Percentiles rank a stretch among this genome's conserved stretches.
phyloP scores from a whole-genome alignment of 2,888 invertebrate species.

The Phyllotreta cruciferae region DNA sequence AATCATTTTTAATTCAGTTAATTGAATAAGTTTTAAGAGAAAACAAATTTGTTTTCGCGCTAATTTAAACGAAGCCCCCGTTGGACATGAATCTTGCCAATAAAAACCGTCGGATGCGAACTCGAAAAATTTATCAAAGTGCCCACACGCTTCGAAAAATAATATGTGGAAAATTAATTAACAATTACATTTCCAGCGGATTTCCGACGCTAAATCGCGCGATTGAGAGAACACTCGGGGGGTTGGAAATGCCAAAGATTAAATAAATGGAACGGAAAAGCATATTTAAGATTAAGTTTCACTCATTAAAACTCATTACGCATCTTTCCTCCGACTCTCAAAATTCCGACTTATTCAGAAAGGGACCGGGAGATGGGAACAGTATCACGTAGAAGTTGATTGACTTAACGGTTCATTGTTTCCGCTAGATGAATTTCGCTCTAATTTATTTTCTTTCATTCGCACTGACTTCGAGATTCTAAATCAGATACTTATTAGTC shows the following conservation, averaged over 20 bases:
- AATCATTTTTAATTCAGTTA: conserved; percentile 32
- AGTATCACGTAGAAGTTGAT: background rate
- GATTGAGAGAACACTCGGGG: background rate
- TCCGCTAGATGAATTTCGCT: no score
- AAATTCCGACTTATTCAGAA: background rate
- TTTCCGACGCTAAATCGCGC: no score
- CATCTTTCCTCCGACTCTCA: conserved; percentile 6
- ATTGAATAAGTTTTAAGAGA: conserved; percentile 30
- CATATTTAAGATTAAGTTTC: conserved; percentile 14
- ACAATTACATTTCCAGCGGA: no score
- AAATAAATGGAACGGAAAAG: conserved; percentile 7
- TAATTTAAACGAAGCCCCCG: background rate
- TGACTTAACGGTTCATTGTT: background rate
- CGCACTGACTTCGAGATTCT: no score
- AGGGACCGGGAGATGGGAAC: background rate
- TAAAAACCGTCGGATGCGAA: no score
- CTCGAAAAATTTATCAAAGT: no score
- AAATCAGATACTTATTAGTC: no score
- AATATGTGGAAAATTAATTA: no score
- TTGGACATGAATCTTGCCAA: background rate
- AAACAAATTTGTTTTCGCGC: conserved; percentile 1
- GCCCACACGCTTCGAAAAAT: no score
- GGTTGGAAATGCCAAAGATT: conserved; percentile 9
- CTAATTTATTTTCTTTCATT: no score
- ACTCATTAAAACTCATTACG: conserved; percentile 12